Conservation (phyloP, 2,797 vertebrate species). For the Rhincodon typus region DNA sequence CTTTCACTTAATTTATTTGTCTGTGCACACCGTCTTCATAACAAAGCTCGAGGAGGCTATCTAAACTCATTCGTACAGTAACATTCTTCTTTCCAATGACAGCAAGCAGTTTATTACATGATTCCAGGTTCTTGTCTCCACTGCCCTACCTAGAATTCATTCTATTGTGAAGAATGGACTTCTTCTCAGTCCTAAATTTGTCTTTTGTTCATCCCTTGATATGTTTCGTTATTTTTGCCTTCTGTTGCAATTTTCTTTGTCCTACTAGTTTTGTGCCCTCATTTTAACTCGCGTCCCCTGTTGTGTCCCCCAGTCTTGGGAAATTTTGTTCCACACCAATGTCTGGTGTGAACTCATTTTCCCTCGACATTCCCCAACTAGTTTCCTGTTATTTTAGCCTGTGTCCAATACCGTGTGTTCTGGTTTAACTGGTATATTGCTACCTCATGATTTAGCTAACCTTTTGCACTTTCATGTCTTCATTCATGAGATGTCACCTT, state of each 20-base stretch:
- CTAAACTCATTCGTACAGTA: neutral
- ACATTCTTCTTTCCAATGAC: neutral
- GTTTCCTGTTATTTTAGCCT: neutral
- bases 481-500: too few species aligned
- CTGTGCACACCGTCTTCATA: neutral
- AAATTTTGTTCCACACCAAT: neutral
- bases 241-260: too few species aligned
- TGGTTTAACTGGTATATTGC: neutral
- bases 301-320: neutral
- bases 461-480: neutral
- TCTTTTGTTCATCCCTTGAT: neutral
- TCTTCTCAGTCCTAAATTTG: neutral
- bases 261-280: neutral
- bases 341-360: neutral
- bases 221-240: neutral
- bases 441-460: neutral
- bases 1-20: neutral
- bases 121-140: neutral
- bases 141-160: neutral
- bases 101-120: neutral
- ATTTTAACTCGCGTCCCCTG: neutral
- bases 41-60: neutral
- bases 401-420: too few species aligned
- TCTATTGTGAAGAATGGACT: neutral
- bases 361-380: too few species aligned